These are phyloP conservation scores for Zosterops borbonicus DNA, from an alignment of 2,113 vertebrate genomes.

Conservation along the genomic window DNA sequence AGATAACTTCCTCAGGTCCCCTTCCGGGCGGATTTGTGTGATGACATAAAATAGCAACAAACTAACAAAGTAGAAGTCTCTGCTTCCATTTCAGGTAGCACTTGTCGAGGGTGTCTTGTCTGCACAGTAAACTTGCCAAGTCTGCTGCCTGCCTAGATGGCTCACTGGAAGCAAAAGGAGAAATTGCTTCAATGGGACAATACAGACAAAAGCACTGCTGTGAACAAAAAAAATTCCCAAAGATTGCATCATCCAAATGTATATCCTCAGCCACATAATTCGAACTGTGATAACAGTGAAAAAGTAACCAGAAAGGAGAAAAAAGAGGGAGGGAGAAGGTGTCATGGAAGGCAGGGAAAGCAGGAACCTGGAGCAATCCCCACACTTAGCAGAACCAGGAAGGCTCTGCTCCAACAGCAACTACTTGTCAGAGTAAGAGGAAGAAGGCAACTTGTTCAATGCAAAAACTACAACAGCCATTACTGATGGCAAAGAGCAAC, in stretches of 20 bases:
- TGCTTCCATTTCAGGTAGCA: not conserved
- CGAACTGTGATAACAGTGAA: not conserved
- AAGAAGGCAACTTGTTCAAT: not conserved
- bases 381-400: not conserved
- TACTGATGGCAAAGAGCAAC: not conserved
- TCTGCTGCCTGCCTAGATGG: not conserved
- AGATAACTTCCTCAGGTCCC: not conserved
- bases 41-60: not conserved
- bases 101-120: not conserved
- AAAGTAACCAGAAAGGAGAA: not conserved
- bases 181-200: not conserved
- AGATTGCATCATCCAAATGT: not conserved
- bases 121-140: slow-evolving; percentile 2
- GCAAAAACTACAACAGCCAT: not conserved
- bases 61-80: not conserved
- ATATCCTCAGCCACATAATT: not conserved
- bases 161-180: not conserved
- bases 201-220: not conserved
- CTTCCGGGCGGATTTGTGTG: not conserved
- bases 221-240: not conserved
- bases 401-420: not conserved
- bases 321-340: not conserved
- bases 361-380: not conserved
- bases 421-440: not conserved
- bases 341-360: not conserved